These are phyloP conservation scores for Archivesica marissinica DNA, from an alignment of 1,140 invertebrate genomes.

Conservation along the genomic window DNA sequence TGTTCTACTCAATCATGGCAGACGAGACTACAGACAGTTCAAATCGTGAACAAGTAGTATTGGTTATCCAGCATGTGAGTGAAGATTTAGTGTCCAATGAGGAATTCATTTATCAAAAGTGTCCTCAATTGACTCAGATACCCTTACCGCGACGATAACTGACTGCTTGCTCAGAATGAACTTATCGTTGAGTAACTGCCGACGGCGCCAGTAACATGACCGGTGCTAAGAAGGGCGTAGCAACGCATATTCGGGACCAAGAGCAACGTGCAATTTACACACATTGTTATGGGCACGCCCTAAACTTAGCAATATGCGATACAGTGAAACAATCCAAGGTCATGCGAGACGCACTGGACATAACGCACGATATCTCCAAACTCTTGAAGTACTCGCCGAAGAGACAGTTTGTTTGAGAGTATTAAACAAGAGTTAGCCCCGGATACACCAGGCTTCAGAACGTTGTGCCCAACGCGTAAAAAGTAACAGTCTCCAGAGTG, in stretches of 20 bases:
- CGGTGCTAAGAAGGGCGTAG: background rate
- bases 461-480: no score
- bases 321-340: background rate
- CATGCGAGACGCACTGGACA: slow-evolving; percentile 14
- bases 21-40: slow-evolving; percentile 57
- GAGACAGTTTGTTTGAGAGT: no score
- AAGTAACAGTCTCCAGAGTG: no score
- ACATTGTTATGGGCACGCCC: no score
- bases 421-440: no score
- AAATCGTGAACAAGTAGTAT: no score
- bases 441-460: no score
- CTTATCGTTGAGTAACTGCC: background rate
- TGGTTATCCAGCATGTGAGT: slow-evolving; percentile 42
- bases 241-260: background rate
- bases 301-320: slow-evolving; percentile 7
- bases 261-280: background rate
- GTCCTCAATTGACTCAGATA: slow-evolving; percentile 2
- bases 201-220: no score
- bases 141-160: slow-evolving; percentile 17
- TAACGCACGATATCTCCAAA: slow-evolving; percentile 17
- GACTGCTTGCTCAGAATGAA: slow-evolving; percentile 21
- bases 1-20: slow-evolving; percentile 45
- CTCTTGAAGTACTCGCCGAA: no score
- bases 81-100: background rate
- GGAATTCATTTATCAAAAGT: slow-evolving; percentile 46